These are phyloP conservation scores for Drosophila nigricruria DNA, from an alignment of 2,888 invertebrate species.

Conservation along the genomic window DNA sequence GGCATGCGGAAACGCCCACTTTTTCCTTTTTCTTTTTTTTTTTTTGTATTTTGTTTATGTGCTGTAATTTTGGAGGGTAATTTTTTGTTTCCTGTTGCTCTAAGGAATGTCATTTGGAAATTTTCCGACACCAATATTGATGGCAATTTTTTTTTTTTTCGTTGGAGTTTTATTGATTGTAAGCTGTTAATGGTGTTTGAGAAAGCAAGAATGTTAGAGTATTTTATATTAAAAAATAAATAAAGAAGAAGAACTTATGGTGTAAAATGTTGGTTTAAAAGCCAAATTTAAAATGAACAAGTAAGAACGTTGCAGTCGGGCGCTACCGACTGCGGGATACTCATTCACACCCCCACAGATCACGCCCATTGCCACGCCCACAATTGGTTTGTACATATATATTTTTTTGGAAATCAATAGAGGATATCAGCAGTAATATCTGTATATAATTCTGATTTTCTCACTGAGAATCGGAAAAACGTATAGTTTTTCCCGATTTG, in stretches of 20 bases:
- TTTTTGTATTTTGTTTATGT: slow-evolving; percentile 44
- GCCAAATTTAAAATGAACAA: no score
- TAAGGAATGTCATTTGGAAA: slow-evolving; percentile 32
- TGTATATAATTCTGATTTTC: no score
- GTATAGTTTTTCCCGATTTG: no score
- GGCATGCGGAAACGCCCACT: slow-evolving; percentile 70
- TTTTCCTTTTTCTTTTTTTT: slow-evolving; percentile 30
- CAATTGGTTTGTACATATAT: no score
- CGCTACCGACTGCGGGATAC: no score
- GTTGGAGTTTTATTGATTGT: slow-evolving; percentile 30
- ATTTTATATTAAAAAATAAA: neutral
- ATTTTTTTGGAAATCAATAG: no score
- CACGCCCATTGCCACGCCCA: no score
- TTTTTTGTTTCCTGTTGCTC: slow-evolving; percentile 23
- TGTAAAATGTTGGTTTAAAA: neutral
- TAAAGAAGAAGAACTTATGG: neutral
- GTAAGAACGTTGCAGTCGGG: no score
- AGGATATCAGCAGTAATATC: no score
- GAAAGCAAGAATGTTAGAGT: neutral
- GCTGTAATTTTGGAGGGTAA: slow-evolving; percentile 37
- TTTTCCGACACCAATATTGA: slow-evolving; percentile 13
- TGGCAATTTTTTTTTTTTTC: slow-evolving; percentile 15
- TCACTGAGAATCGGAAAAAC: no score
- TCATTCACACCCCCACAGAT: no score
- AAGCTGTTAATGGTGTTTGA: slow-evolving; percentile 13